Percentiles rank a stretch among this genome's conserved stretches.
Conservation (phyloP, 2,797 vertebrate species). For the Etheostoma nigrum region DNA sequence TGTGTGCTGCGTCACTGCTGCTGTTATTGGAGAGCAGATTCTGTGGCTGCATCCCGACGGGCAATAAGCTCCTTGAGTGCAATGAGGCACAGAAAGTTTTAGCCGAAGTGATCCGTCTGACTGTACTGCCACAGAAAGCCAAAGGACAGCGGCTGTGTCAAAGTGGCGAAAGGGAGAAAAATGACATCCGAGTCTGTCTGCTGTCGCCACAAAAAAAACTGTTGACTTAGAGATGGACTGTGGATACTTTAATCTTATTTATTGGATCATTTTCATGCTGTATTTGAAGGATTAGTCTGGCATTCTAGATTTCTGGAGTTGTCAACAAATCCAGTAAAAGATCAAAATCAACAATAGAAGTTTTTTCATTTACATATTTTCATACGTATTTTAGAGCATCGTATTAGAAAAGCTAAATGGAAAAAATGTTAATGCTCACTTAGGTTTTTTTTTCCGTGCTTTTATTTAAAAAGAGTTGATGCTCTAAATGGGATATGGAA, state of each 20-base stretch:
- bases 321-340: background rate
- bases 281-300: background rate
- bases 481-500: too few species aligned
- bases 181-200: slow-evolving; percentile 18
- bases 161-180: slow-evolving; percentile 42
- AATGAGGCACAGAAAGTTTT: slow-evolving; percentile 63
- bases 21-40: slow-evolving; percentile 70
- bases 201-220: background rate
- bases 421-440: too few species aligned
- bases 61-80: slow-evolving; percentile 60
- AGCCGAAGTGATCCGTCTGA: slow-evolving; percentile 58
- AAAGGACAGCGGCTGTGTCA: slow-evolving; percentile 35
- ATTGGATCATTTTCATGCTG: background rate
- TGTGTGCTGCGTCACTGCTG: slow-evolving; percentile 63
- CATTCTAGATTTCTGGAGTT: background rate
- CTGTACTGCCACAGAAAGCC: slow-evolving; percentile 46
- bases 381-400: too few species aligned
- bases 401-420: too few species aligned
- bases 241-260: background rate
- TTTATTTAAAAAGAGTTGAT: too few species aligned
- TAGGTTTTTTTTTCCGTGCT: too few species aligned
- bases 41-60: slow-evolving; percentile 53
- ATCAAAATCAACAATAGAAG: background rate
- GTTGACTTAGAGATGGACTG: background rate
- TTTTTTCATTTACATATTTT: too few species aligned